phyloP scores from a whole-genome alignment of 1,140 invertebrate genomes.

The Hycleus phaleratus region DNA sequence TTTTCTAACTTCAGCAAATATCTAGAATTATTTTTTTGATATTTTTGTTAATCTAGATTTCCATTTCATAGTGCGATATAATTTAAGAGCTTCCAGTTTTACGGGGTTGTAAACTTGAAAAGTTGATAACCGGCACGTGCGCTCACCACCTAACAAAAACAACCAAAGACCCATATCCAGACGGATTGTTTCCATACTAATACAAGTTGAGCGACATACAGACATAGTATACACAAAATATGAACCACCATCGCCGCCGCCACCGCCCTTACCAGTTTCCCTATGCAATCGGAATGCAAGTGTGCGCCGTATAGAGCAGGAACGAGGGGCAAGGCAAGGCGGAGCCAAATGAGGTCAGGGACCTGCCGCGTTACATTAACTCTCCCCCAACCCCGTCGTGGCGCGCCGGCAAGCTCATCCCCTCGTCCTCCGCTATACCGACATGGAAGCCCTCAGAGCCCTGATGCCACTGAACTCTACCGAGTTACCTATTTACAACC shows the following conservation, averaged over 20 bases:
- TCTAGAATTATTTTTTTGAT: no score
- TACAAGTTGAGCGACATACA: neutral
- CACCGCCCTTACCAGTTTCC: neutral
- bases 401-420: conserved; percentile 3
- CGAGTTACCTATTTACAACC: conserved; percentile 15
- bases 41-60: no score
- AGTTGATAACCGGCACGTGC: no score
- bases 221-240: neutral
- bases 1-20: no score
- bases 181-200: neutral
- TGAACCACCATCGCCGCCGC: neutral
- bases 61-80: no score
- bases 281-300: conserved; percentile 29
- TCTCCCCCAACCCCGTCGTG: conserved; percentile 6
- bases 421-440: conserved; percentile 2
- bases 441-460: neutral
- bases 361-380: conserved; percentile 21
- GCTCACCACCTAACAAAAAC: no score
- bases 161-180: neutral
- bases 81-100: no score
- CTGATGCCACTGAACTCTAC: conserved; percentile 3
- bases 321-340: conserved; percentile 2
- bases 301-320: neutral
- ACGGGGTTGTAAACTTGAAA: no score
- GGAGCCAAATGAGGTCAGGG: conserved; percentile 35